Evolutionary conservation across 2,113 vertebrate species (phyloP), one percentile per base, ranked within the genome.

Genomic region (Spea multiplicata): DNA sequence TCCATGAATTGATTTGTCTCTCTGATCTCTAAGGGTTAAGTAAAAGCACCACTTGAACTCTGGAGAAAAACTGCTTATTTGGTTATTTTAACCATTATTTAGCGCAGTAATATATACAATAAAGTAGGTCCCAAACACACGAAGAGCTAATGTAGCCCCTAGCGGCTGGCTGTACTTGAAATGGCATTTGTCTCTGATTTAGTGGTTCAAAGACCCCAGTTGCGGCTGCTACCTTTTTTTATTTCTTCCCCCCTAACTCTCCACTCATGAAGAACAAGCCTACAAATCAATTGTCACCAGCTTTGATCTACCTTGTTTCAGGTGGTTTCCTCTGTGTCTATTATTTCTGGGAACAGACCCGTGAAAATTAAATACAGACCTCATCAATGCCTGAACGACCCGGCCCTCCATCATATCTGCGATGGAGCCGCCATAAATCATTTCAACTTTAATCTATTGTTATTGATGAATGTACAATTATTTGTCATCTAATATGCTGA

Each of bases 401-500:
- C 79, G 0, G 87, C 82, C 87, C 92, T 95, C 93, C 89, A 90
- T 94, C 93, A 93, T 89, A 93, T 87, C 88, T 64, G 89, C 86
- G 83, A 83, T 84, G 87, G 87, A 91, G 94, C 88, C 87, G 95
- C 93, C 93, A 97, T 98, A 97, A 98, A 97, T 98, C 97, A 98
- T 94, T 94, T 93, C 94, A 95, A 88, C 94, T 96, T 94, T 95
- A 97, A 96, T 96, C 95, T 95, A 95, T 94, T 95, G 95, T 96
- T 97, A 97, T 97, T 98, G 96, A 98, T 97, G 95, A 97, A 97
- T 90, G 93, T 93, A 94, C 95, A 96, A 96, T 97, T 98, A 98
- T 98, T 96, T 97, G 95, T 96, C 95, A 95, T 97, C 95, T 96
- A 96, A 96, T 96, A 91, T 91, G 89, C 90, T 93, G 93, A 91